phyloP scores from a whole-genome alignment of 2,888 invertebrate genomes.

The Perizoma flavofasciatum region DNA sequence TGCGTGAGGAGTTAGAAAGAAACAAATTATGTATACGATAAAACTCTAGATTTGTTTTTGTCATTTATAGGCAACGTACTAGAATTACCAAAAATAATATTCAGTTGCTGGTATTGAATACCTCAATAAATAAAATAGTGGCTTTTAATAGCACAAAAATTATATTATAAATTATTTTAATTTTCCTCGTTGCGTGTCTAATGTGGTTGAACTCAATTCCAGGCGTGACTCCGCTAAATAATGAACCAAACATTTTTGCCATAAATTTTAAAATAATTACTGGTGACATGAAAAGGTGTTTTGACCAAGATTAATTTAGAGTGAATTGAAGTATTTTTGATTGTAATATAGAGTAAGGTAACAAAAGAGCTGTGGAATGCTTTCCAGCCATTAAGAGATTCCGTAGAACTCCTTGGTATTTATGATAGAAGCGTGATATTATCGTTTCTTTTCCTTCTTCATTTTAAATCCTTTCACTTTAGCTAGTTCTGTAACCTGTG shows the following conservation, averaged over 20 bases:
- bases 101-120: not conserved
- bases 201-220: slow-evolving; percentile 16
- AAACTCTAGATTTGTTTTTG: no score
- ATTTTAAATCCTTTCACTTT: no score
- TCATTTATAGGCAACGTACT: no score
- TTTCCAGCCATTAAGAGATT: not conserved
- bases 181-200: slow-evolving; percentile 27
- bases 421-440: no score
- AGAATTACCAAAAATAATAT: no score
- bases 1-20: not conserved
- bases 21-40: no score
- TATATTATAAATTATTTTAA: slow-evolving; percentile 9
- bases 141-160: slow-evolving; percentile 16
- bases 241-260: slow-evolving; percentile 27
- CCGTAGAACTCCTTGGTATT: no score
- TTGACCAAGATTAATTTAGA: slow-evolving; percentile 27
- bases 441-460: no score
- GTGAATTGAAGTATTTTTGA: slow-evolving; percentile 8
- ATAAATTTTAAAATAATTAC: slow-evolving; percentile 29
- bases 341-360: not conserved
- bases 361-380: not conserved
- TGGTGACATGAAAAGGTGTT: slow-evolving; percentile 28
- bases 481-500: no score
- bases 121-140: slow-evolving; percentile 9
- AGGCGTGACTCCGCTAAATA: slow-evolving; percentile 33